Base-by-base conservation (phyloP, 2,888 invertebrate species). In the Erebia ligea region DNA sequence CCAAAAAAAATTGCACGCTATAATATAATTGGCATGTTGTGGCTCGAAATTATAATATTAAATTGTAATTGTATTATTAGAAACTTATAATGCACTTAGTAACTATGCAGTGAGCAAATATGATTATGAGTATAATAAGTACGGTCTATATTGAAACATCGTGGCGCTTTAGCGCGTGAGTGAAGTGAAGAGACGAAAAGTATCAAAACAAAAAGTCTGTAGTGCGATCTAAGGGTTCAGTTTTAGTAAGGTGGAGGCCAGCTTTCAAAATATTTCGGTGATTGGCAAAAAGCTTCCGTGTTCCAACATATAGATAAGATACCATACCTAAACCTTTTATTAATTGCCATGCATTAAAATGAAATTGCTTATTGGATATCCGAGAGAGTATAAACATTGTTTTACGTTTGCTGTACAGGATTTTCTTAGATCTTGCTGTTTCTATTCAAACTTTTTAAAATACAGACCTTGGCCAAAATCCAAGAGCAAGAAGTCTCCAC, bases 271-370 rank as follows among this genome's bases (percentile, higher is more conserved):
- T 40, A 2, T 45, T 57, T 61, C 17, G 42, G 59, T 42, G 61
- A 45, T 19, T 42, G 61, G 42, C 61, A 61, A 61, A 34, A 61
- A 45, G 19, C 61, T 61, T 61, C 45, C 45, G 61, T 19, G 13
- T 61, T 42, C 42, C 59, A 59, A n/a, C n/a, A n/a, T n/a, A n/a
- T n/a, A n/a, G 17, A 25, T 13, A 17, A 52, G 17, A 52, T 52
- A 17, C 17, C 17, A 45, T 52, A 52, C 13, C 45, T 56, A 56
- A 21, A 21, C 11, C 56, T 19, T 58, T 59, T 21, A 61, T n/a
- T 61, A 40, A 61, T 61, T 61, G 61, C 45, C 9, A 19, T 61
- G 59, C 59, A 40, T 40, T 40, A 40, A 42, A 40, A 59, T 59
- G 40, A 3, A 59, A 40, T 59, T 40, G 17, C n/a, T 9, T 40